Conservation (phyloP, 2,113 vertebrate species). For the Amphilophus citrinellus region DNA sequence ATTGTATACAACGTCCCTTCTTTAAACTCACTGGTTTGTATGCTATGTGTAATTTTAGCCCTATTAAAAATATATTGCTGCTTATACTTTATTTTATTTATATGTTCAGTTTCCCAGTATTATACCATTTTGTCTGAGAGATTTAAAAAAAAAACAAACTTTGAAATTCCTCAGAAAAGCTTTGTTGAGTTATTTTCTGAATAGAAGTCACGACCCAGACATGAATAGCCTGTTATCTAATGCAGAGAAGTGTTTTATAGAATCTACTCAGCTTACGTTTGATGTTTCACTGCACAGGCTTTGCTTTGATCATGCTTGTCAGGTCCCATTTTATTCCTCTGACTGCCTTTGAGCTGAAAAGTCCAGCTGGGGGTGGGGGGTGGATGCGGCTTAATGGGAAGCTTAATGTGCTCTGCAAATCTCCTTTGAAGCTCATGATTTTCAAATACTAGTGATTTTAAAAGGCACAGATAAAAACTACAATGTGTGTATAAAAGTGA, state of each 20-base stretch:
- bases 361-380: background rate
- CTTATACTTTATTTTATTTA: background rate
- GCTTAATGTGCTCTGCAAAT: background rate
- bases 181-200: background rate
- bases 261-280: background rate
- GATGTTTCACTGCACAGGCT: background rate
- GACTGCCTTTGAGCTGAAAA: background rate
- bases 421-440: background rate
- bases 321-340: background rate
- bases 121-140: background rate
- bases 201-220: background rate
- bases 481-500: too few relatives aligned
- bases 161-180: background rate
- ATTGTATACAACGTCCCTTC: background rate
- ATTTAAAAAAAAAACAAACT: background rate
- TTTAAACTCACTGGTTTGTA: background rate
- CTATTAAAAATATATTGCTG: background rate
- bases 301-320: conserved; percentile 1
- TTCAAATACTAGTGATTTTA: background rate
- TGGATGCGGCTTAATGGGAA: background rate
- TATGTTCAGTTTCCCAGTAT: background rate
- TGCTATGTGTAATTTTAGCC: background rate
- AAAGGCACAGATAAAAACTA: background rate
- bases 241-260: conserved; percentile 1
- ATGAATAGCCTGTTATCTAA: background rate